Evolutionary conservation across 1,140 invertebrate genomes (phyloP).

Genomic region (Drosophila ironensis): DNA sequence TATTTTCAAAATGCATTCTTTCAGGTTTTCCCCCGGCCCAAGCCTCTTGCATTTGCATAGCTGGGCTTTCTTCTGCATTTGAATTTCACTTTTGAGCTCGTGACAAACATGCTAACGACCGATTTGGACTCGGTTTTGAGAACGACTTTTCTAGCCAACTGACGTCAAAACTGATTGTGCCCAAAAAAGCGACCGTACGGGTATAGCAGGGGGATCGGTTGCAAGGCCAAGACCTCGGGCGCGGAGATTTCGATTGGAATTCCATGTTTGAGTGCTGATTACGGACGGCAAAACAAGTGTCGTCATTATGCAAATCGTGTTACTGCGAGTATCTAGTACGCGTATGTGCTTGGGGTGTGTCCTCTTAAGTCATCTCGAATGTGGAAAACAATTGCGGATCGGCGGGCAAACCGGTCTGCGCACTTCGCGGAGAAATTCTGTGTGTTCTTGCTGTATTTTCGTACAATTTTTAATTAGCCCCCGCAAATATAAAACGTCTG

Average conservation of each 20-base stretch:
- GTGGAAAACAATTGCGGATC: constrained; percentile 22
- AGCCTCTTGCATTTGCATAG: constrained; percentile 29
- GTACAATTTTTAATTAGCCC: constrained; percentile 8
- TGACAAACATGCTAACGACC: constrained; percentile 58
- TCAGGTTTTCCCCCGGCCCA: background rate
- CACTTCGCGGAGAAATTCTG: constrained; percentile 2
- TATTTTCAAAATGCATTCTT: constrained; percentile 7
- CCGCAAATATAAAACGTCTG: constrained; percentile 4
- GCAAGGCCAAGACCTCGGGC: constrained; percentile 10
- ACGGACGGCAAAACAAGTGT: constrained; percentile 22
- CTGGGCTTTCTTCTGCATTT: constrained; percentile 20
- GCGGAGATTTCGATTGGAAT: background rate
- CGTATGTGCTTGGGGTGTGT: constrained; percentile 33
- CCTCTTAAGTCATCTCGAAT: constrained; percentile 40
- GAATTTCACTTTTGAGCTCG: constrained; percentile 62
- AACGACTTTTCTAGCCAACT: constrained; percentile 12
- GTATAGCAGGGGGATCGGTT: background rate
- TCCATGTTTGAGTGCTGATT: constrained; percentile 17
- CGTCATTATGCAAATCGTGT: constrained; percentile 55
- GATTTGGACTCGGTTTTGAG: constrained; percentile 43
- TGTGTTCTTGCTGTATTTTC: too few species aligned
- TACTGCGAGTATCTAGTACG: background rate
- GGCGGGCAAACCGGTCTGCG: constrained; percentile 35
- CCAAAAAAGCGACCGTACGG: constrained; percentile 24
- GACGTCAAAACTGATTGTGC: constrained; percentile 34